These are phyloP conservation scores for Kobus ellipsiprymnus DNA, from an alignment of 2,113 vertebrate species.

Conservation along the genomic window DNA sequence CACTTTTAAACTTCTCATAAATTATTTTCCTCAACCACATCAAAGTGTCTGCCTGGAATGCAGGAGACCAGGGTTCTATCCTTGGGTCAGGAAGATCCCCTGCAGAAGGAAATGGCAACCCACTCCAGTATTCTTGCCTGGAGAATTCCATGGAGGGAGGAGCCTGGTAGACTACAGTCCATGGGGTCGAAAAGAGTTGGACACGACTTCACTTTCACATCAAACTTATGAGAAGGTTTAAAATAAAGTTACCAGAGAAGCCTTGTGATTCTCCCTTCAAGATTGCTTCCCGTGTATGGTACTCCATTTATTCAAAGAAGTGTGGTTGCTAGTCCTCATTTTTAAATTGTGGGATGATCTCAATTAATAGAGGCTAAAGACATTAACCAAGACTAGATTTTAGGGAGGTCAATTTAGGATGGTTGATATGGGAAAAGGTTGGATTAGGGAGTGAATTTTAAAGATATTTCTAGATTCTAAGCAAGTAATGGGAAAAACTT, in stretches of 20 bases:
- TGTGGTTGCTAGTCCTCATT: neutral
- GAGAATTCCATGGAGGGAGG: no score
- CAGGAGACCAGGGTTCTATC: no score
- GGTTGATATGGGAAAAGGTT: neutral
- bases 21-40: neutral
- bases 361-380: neutral
- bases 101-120: no score
- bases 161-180: no score
- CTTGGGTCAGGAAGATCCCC: no score
- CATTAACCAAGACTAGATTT: neutral
- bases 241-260: neutral
- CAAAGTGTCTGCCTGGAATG: neutral
- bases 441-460: neutral
- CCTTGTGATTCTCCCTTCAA: neutral
- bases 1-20: neutral
- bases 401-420: neutral
- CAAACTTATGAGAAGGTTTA: neutral
- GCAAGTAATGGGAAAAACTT: neutral
- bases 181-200: no score
- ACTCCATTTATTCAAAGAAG: neutral
- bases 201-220: neutral
- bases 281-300: neutral
- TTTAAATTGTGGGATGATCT: neutral
- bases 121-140: no score
- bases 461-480: slow-evolving; percentile 22